Conservation (phyloP, 1,140 invertebrate genomes). For the Listronotus oregonensis region DNA sequence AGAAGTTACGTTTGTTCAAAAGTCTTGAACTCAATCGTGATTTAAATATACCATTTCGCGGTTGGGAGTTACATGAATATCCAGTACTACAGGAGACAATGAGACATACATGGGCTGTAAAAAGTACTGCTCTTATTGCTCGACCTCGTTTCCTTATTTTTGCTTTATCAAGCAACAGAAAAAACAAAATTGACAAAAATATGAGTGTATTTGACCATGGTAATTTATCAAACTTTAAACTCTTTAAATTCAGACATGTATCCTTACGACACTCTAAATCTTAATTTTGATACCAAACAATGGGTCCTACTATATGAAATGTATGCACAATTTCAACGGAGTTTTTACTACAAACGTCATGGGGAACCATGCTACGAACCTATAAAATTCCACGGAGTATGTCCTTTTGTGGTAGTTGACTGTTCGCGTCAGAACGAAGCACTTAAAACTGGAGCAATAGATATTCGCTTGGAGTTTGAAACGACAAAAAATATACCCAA, state of each 20-base stretch:
- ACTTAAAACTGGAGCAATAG: neutral
- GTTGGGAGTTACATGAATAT: conserved; percentile 50
- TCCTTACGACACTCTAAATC: neutral
- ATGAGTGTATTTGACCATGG: too few relatives aligned
- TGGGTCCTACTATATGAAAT: conserved; percentile 9
- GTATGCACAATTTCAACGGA: conserved; percentile 9
- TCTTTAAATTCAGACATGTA: too few relatives aligned
- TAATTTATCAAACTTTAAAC: too few relatives aligned
- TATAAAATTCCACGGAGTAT: conserved; percentile 5
- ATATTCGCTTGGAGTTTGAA: neutral
- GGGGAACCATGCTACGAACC: neutral
- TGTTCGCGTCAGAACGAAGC: neutral
- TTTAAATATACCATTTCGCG: conserved; percentile 43
- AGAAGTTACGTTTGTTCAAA: neutral
- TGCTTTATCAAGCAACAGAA: conserved; percentile 1
- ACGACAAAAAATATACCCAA: neutral
- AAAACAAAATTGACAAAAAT: neutral
- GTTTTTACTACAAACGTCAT: conserved; percentile 3
- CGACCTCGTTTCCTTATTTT: conserved; percentile 28
- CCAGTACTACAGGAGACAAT: conserved; percentile 36
- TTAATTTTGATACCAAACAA: conserved; percentile 5
- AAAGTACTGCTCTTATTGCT: conserved; percentile 25
- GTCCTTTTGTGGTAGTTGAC: conserved; percentile 3
- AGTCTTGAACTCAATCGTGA: conserved; percentile 27
- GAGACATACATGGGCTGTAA: conserved; percentile 39